Evolutionary conservation across 2,113 vertebrate species (phyloP), one percentile per base, ranked within the genome.

Genomic region (Oryzias celebensis): DNA sequence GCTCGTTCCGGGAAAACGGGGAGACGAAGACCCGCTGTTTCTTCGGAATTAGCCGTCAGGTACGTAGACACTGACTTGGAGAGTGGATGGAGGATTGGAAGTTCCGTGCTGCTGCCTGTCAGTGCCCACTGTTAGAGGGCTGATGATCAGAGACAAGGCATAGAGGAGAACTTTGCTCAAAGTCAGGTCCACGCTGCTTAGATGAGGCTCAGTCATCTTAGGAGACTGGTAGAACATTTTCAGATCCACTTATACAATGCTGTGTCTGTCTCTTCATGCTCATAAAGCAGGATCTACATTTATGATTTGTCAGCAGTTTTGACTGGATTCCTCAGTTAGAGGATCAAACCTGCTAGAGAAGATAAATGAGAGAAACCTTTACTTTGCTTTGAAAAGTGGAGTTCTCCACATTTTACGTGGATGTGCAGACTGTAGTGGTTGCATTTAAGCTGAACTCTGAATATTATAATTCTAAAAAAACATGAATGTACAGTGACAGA

Each of bases 11-110:
- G 80, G 0, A 12, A 75, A 83, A 77, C 36, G 71, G 76, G 81
- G 73, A 84, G 89, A 90, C 89, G 79, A 79, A 77, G 80, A 87
- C 88, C 72, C 36, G 77, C 82, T 71, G 72, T 70, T 75, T 20
- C 69, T 66, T 78, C 72, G 75, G 85, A 87, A 88, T 83, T 68
- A 81, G 85, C 88, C 75, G 58, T 92, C 91, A 91, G 80, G 80
- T 78, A 65, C 17, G 23, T 66, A 57, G 56, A 64, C 52, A 41
- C 57, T 62, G 58, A 55, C 66, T 48, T 52, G 58, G 54, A 62
- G 67, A 82, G 76, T 77, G 57, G 78, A 78, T 73, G 78, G 65
- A 41, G 65, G 71, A 62, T 41, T 69, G 58, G 46, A 42, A 16
- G 55, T 22, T 54, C 5, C 3, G 72, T 51, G 49, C 58, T 28